Evolutionary conservation across 1,140 invertebrate species (phyloP), one percentile per base, ranked within the genome.

Genomic region (Colletes latitarsis): DNA sequence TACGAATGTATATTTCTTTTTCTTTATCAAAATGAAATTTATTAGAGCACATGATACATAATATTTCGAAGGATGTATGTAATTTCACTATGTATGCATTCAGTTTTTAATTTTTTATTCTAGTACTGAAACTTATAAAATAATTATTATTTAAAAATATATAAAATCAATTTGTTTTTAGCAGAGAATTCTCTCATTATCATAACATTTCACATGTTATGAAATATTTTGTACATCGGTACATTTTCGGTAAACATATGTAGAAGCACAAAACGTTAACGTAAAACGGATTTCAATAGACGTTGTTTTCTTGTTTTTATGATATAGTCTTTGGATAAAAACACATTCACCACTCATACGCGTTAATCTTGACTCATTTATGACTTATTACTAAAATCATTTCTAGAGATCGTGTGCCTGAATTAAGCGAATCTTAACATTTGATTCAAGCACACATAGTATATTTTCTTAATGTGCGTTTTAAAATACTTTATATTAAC

Each of bases 321-420:
- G 81, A 82, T 88, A 84, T 82, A 88, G 85, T 88, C 87, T 88
- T 89, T 89, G 88, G 86, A 69, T 74, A 79, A 82, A 83, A 82
- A 82, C 81, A 82, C 74, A 81, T 72, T 21, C 70, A 76, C 49
- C 76, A 60, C 41, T 64, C 52, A 57, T 82, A 55, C 63, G 5
- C 77, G 46, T 68, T 73, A 73, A 79, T 68, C n/a, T 67, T 15
- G 72, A 52, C 63, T 52, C 63, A 15, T 58, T 80, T 30, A 46
- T 12, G 14, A 10, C 62, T 72, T 64, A 39, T 52, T 21, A 3
- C 41, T 68, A 77, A 39, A 8, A 30, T 72, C 9, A 6, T 46
- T 57, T 21, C 1, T 21, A 73, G 70, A 79, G 70, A 79, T 79
- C 52, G 69, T 49, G 41, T 39, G 60, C 15, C 14, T 9, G 39